These are phyloP conservation scores for Parotia lawesii DNA, from an alignment of 2,113 vertebrate genomes.

Conservation along the genomic window DNA sequence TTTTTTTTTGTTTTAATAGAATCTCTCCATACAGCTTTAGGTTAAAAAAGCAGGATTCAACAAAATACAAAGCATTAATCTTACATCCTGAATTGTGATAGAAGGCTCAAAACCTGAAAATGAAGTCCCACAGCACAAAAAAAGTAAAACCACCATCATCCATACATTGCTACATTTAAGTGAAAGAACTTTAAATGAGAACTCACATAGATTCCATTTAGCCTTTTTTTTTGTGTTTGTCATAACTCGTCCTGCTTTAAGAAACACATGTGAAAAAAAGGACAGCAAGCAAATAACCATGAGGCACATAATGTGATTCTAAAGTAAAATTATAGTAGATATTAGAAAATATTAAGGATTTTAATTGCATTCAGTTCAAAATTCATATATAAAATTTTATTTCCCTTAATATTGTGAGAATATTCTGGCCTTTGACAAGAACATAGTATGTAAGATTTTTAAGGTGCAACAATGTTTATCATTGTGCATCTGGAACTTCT, in stretches of 20 bases:
- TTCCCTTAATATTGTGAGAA: neutral
- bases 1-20: neutral
- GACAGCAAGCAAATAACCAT: neutral
- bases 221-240: neutral
- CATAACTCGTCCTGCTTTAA: neutral
- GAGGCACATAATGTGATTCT: neutral
- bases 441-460: neutral
- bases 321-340: neutral
- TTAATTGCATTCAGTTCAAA: neutral
- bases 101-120: neutral
- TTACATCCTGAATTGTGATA: neutral
- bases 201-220: neutral
- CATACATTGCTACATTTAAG: neutral
- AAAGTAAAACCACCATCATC: neutral
- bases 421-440: neutral
- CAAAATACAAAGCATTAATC: neutral
- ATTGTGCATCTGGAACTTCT: neutral
- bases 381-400: neutral
- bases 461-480: neutral
- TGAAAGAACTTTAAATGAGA: neutral
- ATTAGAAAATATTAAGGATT: neutral
- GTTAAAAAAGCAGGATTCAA: neutral
- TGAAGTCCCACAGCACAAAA: rapidly evolving
- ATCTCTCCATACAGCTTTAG: rapidly evolving
- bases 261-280: neutral